A percentile compares a stretch with the other conserved stretches of the same genome.
These are phyloP conservation scores for Platycercus adscitus DNA, from an alignment of 2,113 vertebrate genomes.

Conservation along the genomic window DNA sequence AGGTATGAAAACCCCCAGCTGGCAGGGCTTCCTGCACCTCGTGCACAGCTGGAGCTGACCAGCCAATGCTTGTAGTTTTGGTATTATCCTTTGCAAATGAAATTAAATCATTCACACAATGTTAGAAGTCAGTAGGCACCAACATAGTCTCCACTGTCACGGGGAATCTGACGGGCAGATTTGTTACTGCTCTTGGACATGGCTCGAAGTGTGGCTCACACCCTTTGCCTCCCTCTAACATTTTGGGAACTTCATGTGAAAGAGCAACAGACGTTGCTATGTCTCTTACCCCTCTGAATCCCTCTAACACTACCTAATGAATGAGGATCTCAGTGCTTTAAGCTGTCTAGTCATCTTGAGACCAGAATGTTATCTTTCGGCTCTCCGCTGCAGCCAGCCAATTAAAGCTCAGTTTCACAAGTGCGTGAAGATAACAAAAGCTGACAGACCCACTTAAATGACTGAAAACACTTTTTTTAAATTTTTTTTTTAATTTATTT, in stretches of 20 bases:
- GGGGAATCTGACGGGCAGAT: not conserved
- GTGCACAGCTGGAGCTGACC: not conserved
- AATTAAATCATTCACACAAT: not conserved
- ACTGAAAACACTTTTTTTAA: not conserved
- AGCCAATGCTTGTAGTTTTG: not conserved
- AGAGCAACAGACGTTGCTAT: not conserved
- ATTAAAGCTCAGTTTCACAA: slow-evolving; percentile 38
- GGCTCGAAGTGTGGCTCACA: not conserved
- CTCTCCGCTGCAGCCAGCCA: not conserved
- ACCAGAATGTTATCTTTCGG: not conserved
- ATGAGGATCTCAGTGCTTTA: not conserved
- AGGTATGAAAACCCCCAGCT: not conserved
- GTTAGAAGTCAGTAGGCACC: not conserved
- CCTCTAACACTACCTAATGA: slow-evolving; percentile 15
- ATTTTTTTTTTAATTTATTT: not conserved
- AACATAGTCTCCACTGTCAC: not conserved
- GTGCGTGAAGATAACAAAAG: not conserved
- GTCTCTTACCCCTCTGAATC: not conserved
- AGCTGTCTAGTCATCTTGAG: not conserved
- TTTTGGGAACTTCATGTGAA: not conserved
- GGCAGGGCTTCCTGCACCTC: not conserved
- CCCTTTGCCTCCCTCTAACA: fast-evolving
- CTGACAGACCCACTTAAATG: slow-evolving; percentile 20
- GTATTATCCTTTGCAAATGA: not conserved
- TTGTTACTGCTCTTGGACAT: not conserved